Percentiles rank a stretch among this genome's conserved stretches.
Conservation (phyloP, 2,113 vertebrate genomes). For the Antechinus flavipes region DNA sequence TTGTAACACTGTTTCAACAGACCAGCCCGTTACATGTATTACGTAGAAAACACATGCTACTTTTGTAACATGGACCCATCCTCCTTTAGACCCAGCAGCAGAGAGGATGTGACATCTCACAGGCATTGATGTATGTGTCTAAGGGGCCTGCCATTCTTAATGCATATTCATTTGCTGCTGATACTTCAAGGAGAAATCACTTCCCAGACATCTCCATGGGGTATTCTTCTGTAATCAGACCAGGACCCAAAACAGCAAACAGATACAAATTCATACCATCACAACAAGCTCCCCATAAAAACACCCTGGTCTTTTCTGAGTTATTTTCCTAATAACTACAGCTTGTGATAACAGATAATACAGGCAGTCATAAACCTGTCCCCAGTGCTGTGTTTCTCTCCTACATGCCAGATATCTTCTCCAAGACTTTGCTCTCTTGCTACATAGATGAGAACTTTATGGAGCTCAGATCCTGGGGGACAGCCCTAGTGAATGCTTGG, state of each 20-base stretch:
- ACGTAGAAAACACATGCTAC: neutral
- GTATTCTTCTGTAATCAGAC: neutral
- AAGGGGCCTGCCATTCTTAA: neutral
- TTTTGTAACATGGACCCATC: neutral
- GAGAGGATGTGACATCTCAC: neutral
- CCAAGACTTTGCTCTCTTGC: neutral
- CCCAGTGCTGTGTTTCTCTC: neutral
- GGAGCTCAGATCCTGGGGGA: neutral
- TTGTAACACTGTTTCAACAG: neutral
- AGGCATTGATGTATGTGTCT: neutral
- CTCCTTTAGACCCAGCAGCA: neutral
- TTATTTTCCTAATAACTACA: conserved; percentile 9
- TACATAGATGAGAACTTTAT: neutral
- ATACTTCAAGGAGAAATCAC: neutral
- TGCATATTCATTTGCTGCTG: neutral
- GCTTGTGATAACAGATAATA: neutral
- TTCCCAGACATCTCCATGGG: neutral
- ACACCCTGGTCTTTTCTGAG: neutral
- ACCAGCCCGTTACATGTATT: neutral
- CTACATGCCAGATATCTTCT: neutral
- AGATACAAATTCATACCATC: neutral
- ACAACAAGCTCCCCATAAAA: neutral
- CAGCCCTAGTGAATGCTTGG: neutral
- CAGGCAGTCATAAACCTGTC: neutral
- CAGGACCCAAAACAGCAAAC: neutral